These are phyloP conservation scores for Apantesis nais DNA, from an alignment of 2,888 invertebrate genomes.

Conservation along the genomic window DNA sequence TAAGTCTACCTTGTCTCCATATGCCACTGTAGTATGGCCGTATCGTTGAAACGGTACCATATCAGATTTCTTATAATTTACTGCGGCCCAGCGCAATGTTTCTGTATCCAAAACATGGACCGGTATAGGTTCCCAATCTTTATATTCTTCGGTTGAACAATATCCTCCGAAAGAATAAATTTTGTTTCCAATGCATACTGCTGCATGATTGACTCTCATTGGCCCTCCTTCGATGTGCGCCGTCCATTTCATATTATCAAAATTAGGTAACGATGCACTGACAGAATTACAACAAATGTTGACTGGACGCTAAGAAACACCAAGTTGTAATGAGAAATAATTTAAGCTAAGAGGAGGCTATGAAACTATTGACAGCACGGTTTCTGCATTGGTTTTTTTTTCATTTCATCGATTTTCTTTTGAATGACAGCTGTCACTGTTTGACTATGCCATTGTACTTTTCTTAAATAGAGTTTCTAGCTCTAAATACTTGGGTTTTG, in stretches of 20 bases:
- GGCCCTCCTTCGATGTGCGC: constrained; percentile 96
- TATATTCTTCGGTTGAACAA: constrained; percentile 93
- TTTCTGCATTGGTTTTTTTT: background rate
- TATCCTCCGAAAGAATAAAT: constrained; percentile 97
- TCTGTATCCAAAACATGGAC: constrained; percentile 93
- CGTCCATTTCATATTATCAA: constrained; percentile 91
- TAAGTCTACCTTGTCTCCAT: constrained; percentile 86
- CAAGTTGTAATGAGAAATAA: constrained; percentile 13
- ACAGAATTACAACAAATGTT: too few species aligned
- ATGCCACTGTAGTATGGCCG: constrained; percentile 95
- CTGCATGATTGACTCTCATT: constrained; percentile 96
- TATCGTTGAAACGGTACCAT: constrained; percentile 93
- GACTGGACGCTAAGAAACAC: background rate
- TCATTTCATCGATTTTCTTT: constrained; percentile 6
- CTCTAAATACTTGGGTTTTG: background rate
- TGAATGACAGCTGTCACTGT: constrained; percentile 2
- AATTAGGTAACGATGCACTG: constrained; percentile 12
- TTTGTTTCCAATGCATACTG: constrained; percentile 90
- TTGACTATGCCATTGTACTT: background rate
- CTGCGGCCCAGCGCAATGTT: constrained; percentile 86
- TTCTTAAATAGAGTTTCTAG: background rate
- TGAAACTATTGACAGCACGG: background rate
- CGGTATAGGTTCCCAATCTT: constrained; percentile 92
- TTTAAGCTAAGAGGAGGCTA: background rate
- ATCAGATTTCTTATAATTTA: constrained; percentile 81